These are phyloP conservation scores for Lanius ludovicianus DNA, from an alignment of 2,113 vertebrate species.

Conservation along the genomic window DNA sequence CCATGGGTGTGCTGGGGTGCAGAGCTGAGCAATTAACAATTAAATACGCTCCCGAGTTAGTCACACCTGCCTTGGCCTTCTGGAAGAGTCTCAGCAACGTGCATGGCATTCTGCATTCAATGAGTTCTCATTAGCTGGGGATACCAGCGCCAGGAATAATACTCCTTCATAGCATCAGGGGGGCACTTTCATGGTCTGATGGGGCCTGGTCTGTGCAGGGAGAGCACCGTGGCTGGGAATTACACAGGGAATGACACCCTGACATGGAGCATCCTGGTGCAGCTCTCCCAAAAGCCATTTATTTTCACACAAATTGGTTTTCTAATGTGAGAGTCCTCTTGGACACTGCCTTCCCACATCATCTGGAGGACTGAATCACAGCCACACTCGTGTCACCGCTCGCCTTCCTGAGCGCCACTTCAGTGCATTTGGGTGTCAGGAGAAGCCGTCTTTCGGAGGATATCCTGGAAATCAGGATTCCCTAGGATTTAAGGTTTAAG, in stretches of 20 bases:
- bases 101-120: not conserved
- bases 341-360: not conserved
- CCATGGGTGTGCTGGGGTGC: not conserved
- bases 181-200: not conserved
- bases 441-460: not conserved
- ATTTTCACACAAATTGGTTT: not conserved
- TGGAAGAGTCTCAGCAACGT: not conserved
- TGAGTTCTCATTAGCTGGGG: not conserved
- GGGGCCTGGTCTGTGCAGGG: not conserved
- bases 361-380: not conserved
- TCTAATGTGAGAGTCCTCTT: fast-evolving
- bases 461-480: not conserved
- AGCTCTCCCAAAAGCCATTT: not conserved
- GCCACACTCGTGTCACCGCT: fast-evolving
- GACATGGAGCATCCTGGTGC: not conserved
- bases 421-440: fast-evolving
- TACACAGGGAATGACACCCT: not conserved
- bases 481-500: not conserved
- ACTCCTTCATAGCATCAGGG: not conserved
- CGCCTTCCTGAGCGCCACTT: not conserved
- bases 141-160: not conserved
- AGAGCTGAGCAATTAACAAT: not conserved
- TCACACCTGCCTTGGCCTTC: not conserved
- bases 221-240: not conserved
- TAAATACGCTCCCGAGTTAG: not conserved